These are phyloP conservation scores for Penaeus indicus DNA, from an alignment of 1,140 invertebrate species.

Conservation along the genomic window DNA sequence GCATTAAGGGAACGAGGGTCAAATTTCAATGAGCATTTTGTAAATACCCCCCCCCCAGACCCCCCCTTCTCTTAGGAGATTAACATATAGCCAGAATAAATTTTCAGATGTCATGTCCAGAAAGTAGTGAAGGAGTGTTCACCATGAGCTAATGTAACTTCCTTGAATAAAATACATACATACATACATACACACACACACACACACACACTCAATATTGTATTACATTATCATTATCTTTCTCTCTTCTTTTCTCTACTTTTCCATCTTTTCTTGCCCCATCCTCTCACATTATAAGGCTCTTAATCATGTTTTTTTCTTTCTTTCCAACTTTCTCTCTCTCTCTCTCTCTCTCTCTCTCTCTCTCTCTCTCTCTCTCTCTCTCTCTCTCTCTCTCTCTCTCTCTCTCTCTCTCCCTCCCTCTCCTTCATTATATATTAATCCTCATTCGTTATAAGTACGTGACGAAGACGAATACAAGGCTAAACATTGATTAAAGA, in stretches of 20 bases:
- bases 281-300: neutral
- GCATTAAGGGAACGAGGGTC: slow-evolving; percentile 38
- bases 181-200: too few species aligned
- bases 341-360: neutral
- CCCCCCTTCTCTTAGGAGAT: neutral
- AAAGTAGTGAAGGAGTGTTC: too few species aligned
- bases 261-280: neutral
- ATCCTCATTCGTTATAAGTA: too few species aligned
- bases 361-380: too few species aligned
- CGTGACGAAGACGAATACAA: too few species aligned
- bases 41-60: slow-evolving; percentile 7
- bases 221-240: too few species aligned
- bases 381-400: too few species aligned
- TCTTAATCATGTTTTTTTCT: neutral
- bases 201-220: too few species aligned
- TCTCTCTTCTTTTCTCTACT: neutral
- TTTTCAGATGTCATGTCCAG: neutral
- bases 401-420: too few species aligned
- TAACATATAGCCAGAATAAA: neutral
- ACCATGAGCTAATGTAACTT: neutral
- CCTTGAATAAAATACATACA: neutral
- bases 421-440: too few species aligned
- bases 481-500: too few species aligned
- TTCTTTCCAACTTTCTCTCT: neutral
- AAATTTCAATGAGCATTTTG: slow-evolving; percentile 47